Base-by-base conservation (phyloP, 1,140 invertebrate species). In the Akabosia matsudoensis region DNA sequence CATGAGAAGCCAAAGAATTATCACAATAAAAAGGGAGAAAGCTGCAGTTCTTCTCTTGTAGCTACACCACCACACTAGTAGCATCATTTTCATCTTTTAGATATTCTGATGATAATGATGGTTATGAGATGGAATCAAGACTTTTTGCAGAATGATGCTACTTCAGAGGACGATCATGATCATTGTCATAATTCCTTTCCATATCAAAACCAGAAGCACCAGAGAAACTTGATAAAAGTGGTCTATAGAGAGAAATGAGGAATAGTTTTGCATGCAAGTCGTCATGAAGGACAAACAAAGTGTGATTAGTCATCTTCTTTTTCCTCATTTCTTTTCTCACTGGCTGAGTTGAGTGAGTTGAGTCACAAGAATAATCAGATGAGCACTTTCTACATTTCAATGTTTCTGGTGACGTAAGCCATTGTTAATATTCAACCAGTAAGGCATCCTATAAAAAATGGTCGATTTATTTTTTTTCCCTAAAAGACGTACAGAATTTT, bases 41-140 rank as follows among this genome's bases (percentile, higher is more conserved):
- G 61, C 61, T 30, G 22, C 24, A 67, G 54, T 22, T 7, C 7
- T 18, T 10, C 7, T 45, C 37, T 13, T 3, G 54, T 56, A 56
- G 22, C 54, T n/a, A n/a, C n/a, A n/a, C n/a, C 54, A 22, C 31
- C 3, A n/a, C 28, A 67, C 31, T 67, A 67, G 22, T 67, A 67
- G 3, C 61, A 67, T 28, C 28, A 67, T 67, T 7, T 28, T 30
- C 28, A 67, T 67, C 61, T 30, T 45, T 10, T 45, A 7, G 37
- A 7, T 18, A 45, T 45, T 4, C 28, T 67, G 28, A 67, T 67
- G 22, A 28, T 67, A 7, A 67, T 31, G 61, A 67, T 67, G 61
- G 31, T 67, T 67, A 67, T 30, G 61, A 67, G 61, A 30, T 31
- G 24, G n/a, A 67, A 67, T 67, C 61, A 67, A 67, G 61, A 67